Conservation (phyloP, 2,113 vertebrate species). For the Macaca mulatta region DNA sequence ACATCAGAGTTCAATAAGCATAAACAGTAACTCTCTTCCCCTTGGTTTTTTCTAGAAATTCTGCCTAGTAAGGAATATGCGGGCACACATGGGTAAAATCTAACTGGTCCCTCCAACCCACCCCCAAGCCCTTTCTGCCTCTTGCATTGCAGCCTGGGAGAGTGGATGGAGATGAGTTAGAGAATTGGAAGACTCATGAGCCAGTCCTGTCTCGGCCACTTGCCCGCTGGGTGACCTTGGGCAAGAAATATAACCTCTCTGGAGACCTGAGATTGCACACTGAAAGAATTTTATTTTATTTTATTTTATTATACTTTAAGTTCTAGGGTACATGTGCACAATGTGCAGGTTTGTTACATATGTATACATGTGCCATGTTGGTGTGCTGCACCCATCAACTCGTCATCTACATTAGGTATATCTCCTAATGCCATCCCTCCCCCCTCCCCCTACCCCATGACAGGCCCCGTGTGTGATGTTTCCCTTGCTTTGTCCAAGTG, state of each 20-base stretch:
- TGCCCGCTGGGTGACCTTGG: slow-evolving; percentile 49
- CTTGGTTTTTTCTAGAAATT: neutral
- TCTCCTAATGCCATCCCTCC: too few species aligned
- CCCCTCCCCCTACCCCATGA: too few species aligned
- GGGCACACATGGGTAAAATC: neutral
- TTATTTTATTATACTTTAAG: too few species aligned
- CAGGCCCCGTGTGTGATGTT: too few species aligned
- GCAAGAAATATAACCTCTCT: slow-evolving; percentile 5
- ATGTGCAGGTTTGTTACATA: too few species aligned
- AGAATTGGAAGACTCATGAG: neutral
- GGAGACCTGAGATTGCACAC: neutral
- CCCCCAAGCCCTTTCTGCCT: neutral
- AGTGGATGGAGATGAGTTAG: neutral
- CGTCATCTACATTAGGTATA: too few species aligned
- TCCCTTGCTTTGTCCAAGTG: too few species aligned
- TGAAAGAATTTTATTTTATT: neutral
- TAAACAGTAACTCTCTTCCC: neutral
- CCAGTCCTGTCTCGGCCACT: neutral
- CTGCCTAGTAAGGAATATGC: neutral
- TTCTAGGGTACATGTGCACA: too few species aligned
- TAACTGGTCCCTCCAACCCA: neutral
- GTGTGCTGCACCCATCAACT: too few species aligned
- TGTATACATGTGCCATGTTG: too few species aligned
- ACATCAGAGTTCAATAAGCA: neutral
- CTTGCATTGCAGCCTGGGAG: neutral